Conservation (phyloP, 2,113 vertebrate genomes). For the Callospermophilus lateralis region DNA sequence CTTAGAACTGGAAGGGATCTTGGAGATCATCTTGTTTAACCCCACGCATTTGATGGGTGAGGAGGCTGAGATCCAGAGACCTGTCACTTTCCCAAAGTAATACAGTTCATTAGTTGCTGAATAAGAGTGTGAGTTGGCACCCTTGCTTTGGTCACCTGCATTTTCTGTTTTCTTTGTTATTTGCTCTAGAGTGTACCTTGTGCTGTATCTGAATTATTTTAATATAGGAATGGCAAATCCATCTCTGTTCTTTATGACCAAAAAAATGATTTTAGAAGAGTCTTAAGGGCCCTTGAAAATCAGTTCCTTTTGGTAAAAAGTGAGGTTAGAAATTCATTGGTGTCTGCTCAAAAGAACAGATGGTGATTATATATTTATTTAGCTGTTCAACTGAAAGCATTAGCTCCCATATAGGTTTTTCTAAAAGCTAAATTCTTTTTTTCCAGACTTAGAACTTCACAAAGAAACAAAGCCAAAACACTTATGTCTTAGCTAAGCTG, state of each 20-base stretch:
- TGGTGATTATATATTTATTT: not conserved
- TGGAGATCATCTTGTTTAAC: constrained; percentile 30
- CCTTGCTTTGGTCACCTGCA: not conserved
- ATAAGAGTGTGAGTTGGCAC: not conserved
- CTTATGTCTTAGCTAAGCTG: not conserved
- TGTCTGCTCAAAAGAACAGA: constrained; percentile 50
- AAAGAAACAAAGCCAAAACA: constrained; percentile 40
- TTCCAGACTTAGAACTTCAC: constrained; percentile 29
- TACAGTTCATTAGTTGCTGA: constrained; percentile 39
- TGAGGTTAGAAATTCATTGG: not conserved
- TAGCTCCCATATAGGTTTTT: constrained; percentile 41
- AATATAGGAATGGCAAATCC: not conserved
- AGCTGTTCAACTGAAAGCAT: constrained; percentile 3
- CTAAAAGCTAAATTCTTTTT: constrained; percentile 4
- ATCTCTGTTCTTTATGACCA: not conserved
- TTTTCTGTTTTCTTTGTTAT: constrained; percentile 47
- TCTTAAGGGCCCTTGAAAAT: constrained; percentile 6
- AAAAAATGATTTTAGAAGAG: constrained; percentile 1
- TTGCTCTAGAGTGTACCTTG: not conserved
- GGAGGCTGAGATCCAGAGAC: constrained; percentile 34
- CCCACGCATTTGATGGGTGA: not conserved
- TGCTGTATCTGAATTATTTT: constrained; percentile 3
- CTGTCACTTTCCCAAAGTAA: not conserved
- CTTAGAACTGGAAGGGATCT: constrained; percentile 26
- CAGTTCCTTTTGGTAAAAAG: not conserved